phyloP scores from a whole-genome alignment of 2,797 vertebrate species.

The Crax fasciolata region DNA sequence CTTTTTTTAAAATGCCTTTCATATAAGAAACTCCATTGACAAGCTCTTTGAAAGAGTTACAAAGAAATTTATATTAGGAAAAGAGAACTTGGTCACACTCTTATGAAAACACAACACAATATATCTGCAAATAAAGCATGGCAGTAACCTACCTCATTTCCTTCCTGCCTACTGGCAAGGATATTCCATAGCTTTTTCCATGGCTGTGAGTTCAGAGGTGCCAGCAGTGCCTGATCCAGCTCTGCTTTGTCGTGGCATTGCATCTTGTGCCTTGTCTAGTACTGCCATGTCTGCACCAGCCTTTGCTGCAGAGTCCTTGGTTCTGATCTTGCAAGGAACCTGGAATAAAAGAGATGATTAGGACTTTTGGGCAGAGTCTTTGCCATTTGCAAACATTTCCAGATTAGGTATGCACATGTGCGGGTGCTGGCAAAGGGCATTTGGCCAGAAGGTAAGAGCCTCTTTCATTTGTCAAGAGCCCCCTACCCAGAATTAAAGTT shows the following conservation, averaged over 20 bases:
- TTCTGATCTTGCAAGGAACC: neutral
- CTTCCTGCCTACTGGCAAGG: neutral
- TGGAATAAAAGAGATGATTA: neutral
- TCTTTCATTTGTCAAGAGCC: neutral
- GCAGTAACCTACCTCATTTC: constrained; percentile 22
- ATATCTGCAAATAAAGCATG: neutral
- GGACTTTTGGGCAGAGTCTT: neutral
- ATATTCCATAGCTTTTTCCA: neutral
- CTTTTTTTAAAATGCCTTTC: neutral
- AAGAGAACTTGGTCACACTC: neutral
- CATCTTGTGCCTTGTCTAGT: neutral
- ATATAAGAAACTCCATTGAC: neutral
- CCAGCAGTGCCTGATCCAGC: neutral
- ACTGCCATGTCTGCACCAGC: rapidly evolving
- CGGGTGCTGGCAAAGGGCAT: neutral
- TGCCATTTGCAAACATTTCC: neutral
- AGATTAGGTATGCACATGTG: neutral
- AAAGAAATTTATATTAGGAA: neutral
- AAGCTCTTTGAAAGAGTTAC: neutral
- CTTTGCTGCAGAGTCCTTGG: neutral
- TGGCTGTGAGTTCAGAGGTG: neutral
- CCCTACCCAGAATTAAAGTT: neutral
- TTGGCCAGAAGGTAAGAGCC: neutral
- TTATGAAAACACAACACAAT: neutral
- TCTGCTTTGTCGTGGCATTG: neutral